Base-by-base conservation (phyloP, 2,888 invertebrate species). In the Hermaeophaga mercurialis region DNA sequence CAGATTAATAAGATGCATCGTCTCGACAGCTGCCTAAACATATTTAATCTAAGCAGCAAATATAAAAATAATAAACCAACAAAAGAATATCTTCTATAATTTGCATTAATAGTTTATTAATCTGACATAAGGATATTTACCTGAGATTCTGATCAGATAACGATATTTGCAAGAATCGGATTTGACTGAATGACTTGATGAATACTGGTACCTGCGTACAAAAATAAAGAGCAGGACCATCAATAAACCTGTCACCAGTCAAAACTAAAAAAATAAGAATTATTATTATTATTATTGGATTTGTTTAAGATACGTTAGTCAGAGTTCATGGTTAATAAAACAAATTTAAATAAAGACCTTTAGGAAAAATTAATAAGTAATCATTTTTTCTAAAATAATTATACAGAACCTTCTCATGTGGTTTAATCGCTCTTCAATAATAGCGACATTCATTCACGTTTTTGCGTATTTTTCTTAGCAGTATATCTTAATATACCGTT, bases 161-260 rank as follows among this genome's bases (percentile, higher is more conserved):
- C n/a, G 18, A 22, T 22, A 39, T 39, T 39, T 19, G 39, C 39
- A 39, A 39, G 19, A n/a, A 39, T n/a, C n/a, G 39, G 19, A 12
- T 19, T 18, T 39, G 39, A 39, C 3, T 39, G 39, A 18, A 8
- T 39, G 18, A 19, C 12, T 39, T 8, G 39, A 19, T 12, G 18
- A 7, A 6, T 18, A 12, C 5, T 39, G n/a, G n/a, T 19, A 19
- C 39, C 19, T 39, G 22, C 39, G n/a, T 39, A 18, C 6, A 19
- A 39, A 39, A 11, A 39, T 11, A 39, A 38, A 38, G 18, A 38
- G 38, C 39, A 39, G n/a, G n/a, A n/a, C n/a, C n/a, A n/a, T n/a
- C n/a, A n/a, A 19, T 39, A 6, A 39, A 39, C 19, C 3, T 39
- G 39, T 39, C 39, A 39, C 39, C 19, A 19, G 39, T 19, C 39